Evolutionary conservation across 2,888 invertebrate species (phyloP).

Genomic region (Autographa pulchrina): DNA sequence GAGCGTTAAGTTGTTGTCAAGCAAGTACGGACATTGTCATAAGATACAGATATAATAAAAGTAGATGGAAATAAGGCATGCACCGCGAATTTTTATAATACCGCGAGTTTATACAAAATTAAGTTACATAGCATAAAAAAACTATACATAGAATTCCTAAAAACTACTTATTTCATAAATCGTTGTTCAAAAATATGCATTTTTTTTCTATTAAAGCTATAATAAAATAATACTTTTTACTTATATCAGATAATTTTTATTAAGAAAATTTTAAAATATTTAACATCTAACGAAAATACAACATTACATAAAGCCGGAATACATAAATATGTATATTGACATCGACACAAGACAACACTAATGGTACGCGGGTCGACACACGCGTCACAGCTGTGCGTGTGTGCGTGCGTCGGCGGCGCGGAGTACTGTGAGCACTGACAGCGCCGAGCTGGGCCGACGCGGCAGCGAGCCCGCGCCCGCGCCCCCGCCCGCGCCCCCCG

Average conservation of each 20-base stretch:
- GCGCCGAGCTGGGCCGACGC: conserved; percentile 78
- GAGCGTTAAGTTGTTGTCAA: conserved; percentile 27
- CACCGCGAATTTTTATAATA: conserved; percentile 15
- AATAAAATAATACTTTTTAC: conserved; percentile 42
- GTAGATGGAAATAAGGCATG: conserved; percentile 32
- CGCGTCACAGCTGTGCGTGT: conserved; percentile 29
- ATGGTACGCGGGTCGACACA: conserved; percentile 32
- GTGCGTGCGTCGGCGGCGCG: conserved; percentile 31
- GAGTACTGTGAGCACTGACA: conserved; percentile 65
- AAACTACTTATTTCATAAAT: neutral
- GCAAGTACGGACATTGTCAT: conserved; percentile 20
- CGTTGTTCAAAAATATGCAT: neutral
- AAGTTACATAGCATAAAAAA: neutral
- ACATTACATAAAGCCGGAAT: conserved; percentile 39
- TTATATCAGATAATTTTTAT: conserved; percentile 28
- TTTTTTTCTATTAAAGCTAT: conserved; percentile 34
- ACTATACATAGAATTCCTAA: conserved; percentile 1
- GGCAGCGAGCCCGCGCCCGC: conserved; percentile 70
- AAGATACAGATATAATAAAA: conserved; percentile 17
- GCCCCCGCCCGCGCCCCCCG: conserved; percentile 17
- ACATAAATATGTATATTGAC: conserved; percentile 52
- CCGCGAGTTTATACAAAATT: neutral
- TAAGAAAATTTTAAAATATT: conserved; percentile 13
- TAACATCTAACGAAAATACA: conserved; percentile 26
- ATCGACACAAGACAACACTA: conserved; percentile 75